Percentiles rank a stretch among this genome's conserved stretches.
phyloP scores from a whole-genome alignment of 1,140 invertebrate genomes.

The Scaptomyza pallida region DNA sequence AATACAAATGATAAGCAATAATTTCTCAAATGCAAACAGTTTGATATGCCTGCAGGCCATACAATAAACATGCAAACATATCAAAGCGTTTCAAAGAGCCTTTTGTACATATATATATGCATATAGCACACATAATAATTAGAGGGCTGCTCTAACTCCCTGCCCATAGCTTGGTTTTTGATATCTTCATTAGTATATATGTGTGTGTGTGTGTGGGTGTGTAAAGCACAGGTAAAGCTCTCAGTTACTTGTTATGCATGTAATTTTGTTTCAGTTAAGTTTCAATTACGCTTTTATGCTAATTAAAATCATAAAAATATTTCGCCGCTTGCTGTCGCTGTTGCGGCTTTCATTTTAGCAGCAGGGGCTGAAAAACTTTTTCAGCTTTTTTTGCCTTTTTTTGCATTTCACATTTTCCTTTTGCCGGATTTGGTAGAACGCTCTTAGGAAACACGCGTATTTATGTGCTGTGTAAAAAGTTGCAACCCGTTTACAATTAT shows the following conservation, averaged over 20 bases:
- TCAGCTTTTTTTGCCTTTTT: not conserved
- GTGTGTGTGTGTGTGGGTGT: not conserved
- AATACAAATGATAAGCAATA: slow-evolving; percentile 32
- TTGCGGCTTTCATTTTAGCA: slow-evolving; percentile 25
- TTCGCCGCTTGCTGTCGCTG: slow-evolving; percentile 57
- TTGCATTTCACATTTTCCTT: slow-evolving; percentile 11
- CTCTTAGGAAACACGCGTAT: slow-evolving; percentile 8
- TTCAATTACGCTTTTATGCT: slow-evolving; percentile 80
- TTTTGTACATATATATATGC: too few relatives aligned
- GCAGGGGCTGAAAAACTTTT: not conserved
- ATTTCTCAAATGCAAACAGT: not conserved
- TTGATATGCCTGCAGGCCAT: slow-evolving; percentile 3
- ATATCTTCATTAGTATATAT: not conserved
- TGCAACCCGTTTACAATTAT: slow-evolving; percentile 15
- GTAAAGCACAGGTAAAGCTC: not conserved
- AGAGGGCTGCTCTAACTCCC: not conserved
- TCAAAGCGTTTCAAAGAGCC: slow-evolving; percentile 28
- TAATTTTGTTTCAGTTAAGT: slow-evolving; percentile 78
- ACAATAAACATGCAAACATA: not conserved
- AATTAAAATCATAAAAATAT: slow-evolving; percentile 73
- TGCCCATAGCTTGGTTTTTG: not conserved
- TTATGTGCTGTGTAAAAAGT: slow-evolving; percentile 13
- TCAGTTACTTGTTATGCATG: slow-evolving; percentile 29
- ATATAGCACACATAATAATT: slow-evolving; percentile 20
- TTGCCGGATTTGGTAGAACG: slow-evolving; percentile 1